Base-by-base conservation (phyloP, 2,797 vertebrate genomes). In the Cynopterus sphinx region DNA sequence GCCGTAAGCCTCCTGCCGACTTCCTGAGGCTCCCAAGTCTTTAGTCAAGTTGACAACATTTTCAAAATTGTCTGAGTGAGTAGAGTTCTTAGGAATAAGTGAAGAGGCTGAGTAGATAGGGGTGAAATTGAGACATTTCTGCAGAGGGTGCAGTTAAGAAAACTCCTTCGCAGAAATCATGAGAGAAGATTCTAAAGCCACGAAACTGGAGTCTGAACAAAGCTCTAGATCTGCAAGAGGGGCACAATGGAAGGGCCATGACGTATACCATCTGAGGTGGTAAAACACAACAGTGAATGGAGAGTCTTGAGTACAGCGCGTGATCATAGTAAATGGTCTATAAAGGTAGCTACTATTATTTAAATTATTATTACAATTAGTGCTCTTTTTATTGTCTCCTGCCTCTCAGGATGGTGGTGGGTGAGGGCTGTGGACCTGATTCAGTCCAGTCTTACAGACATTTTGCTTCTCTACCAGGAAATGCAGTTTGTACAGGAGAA, bases 401-500 rank as follows among this genome's bases (percentile, higher is more conserved):
- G 65, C 57, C 46, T 75, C 41, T 51, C 43, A 28, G 73, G 33
- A 21, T 55, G 31, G 26, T 61, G 31, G 41, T 49, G 31, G n/a
- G n/a, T 17, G 63, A 13, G 9, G 43, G 2, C 67, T 49, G 26
- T 15, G 28, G 67, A n/a, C 51, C 68, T 26, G 39, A 65, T 49
- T 57, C 6, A 3, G 28, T 28, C 36, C 61, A 31, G 39, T 22
- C 13, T 79, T 13, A 41, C 0, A 6, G 11, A 53, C 33, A 6
- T 87, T 89, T 90, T 71, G 22, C 43, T 81, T 71, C 39, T 87
- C 22, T 55, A 21, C 51, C 24, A 55, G 43, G 59, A 81, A 68
- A 90, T 59, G 46, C 41, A 87, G 51, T 90, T 87, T 87, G 49
- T 51, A 74, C 22, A 31, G 28, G 39, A 92, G 31, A 51, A 94